phyloP scores from a whole-genome alignment of 2,113 vertebrate genomes.

The Nannospalax galili region DNA sequence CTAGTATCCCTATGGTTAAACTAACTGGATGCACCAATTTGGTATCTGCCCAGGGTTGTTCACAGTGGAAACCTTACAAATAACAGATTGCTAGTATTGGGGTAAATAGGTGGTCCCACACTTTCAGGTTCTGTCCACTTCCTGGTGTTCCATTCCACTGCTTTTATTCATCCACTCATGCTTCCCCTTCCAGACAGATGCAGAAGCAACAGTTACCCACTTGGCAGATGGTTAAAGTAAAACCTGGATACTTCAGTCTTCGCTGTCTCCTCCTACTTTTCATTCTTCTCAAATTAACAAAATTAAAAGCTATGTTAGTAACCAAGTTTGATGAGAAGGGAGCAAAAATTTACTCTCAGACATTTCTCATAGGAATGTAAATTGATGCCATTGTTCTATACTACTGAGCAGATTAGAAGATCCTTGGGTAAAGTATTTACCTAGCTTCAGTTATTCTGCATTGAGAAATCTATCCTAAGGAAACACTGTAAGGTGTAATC shows the following conservation, averaged over 20 bases:
- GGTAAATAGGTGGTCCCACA: background rate
- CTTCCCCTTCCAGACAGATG: background rate
- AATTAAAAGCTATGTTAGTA: background rate
- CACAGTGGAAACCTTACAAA: background rate
- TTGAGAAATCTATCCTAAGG: constrained; percentile 27
- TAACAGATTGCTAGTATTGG: background rate
- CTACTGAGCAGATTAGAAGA: background rate
- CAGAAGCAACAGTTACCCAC: background rate
- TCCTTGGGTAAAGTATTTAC: constrained; percentile 28
- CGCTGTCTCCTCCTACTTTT: background rate
- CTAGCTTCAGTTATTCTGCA: background rate
- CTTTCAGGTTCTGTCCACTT: background rate
- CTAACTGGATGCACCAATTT: background rate
- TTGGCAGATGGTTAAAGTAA: background rate
- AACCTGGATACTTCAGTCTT: background rate
- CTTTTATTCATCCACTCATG: background rate
- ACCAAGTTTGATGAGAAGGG: background rate
- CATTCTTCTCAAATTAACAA: constrained; percentile 23
- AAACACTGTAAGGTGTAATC: constrained; percentile 23
- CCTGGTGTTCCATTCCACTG: background rate
- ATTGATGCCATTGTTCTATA: constrained; percentile 1
- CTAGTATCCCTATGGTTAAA: background rate
- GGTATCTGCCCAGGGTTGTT: background rate
- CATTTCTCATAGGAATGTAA: background rate
- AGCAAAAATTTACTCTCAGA: background rate